Evolutionary conservation across 2,888 invertebrate species (phyloP), one percentile per base, ranked within the genome.

Genomic region (Thereva nobilitata): DNA sequence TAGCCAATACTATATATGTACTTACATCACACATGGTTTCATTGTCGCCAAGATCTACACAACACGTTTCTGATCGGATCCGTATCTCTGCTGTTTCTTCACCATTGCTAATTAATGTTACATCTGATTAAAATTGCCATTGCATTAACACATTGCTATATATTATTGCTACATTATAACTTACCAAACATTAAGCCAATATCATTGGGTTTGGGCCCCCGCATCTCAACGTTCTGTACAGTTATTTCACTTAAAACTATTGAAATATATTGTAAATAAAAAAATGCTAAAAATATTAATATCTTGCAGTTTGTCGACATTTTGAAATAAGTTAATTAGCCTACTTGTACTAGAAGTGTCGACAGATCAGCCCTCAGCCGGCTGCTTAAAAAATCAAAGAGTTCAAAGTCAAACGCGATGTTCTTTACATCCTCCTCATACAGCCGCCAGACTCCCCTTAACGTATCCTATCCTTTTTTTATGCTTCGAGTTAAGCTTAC

Each of bases 131-230:
- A 45, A 44, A 40, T 12, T 41, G 1, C 1, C n/a, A 10, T 34
- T 38, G 42, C 8, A 61, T 54, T 59, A 37, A 50, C 2, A 9
- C n/a, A 42, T 34, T 41, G 35, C 9, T 5, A 4, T 40, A 56
- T 23, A 5, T 35, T 12, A 35, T 12, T 49, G 23, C 35, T 34
- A 50, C 41, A 0, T 6, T 7, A 40, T 10, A 47, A 3, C 35
- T 72, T 73, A 79, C 79, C 79, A 65, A 79, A 79, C 64, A 78
- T 74, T 12, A 79, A 66, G 0, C 79, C 79, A 67, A 79, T 76
- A 53, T 78, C 79, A 8, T 73, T 71, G 3, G 73, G 73, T 4
- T 66, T 76, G 0, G 79, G 78, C 5, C 73, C 71, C n/a, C 79
- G 74, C 23, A 76, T 73, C 37, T 71, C 68, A 4, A 78, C 70